Evolutionary conservation across 2,888 invertebrate genomes (phyloP), one percentile per base, ranked within the genome.

Genomic region (Euphydryas editha): DNA sequence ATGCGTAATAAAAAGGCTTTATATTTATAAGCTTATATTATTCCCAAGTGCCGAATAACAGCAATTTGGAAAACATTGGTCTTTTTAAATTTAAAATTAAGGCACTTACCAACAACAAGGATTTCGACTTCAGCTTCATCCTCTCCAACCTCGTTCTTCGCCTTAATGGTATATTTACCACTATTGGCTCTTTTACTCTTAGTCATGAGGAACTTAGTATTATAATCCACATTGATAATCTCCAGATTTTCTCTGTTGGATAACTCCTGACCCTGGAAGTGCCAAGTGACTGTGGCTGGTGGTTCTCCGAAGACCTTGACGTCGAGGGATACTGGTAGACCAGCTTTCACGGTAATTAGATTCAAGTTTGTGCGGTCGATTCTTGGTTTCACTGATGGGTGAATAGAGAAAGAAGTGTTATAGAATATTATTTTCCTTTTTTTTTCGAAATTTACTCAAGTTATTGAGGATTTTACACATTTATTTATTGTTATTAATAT

Each of bases 281-380:
- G 93, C 99, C 99, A 99, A 15, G 96, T 96, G 46, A 98, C 96
- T 6, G 95, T 96, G 75, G 99, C 99, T 62, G 97, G 96, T 8
- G 99, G 99, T 89, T 99, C 99, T 69, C 99, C 99, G 81, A 96
- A 96, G 57, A 98, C 96, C 78, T 97, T 97, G 36, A 99, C 94
- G 85, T 98, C 98, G 68, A 99, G 91, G 24, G 95, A 96, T 55
- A 98, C 95, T 0, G 97, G 96, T 51, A 98, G 95, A 46, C 98
- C 98, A 69, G 96, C 96, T 87, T 99, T 98, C 49, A 99, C 96
- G 1, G 95, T 94, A 2, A 98, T 86, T n/a, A 95, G 94, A 78
- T 97, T 96, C 59, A 98, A 91, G 87, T 98, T 97, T 18, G 97
- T 97, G 73, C 98, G 95, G 84, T 99, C 98, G 84, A 99, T 99